These are phyloP conservation scores for Drepana arcuata DNA, from an alignment of 1,140 invertebrate species.

Conservation along the genomic window DNA sequence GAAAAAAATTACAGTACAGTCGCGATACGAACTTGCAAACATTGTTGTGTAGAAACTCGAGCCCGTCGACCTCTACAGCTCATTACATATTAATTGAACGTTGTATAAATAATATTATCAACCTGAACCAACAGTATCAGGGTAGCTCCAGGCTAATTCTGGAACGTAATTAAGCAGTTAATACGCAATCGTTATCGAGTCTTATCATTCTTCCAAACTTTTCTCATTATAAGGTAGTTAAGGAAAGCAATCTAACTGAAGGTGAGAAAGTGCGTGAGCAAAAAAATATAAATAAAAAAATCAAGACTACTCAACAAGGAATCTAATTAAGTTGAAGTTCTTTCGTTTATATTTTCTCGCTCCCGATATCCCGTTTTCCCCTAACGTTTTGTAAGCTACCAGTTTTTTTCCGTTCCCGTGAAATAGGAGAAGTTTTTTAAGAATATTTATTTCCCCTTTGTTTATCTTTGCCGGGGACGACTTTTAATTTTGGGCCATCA, in stretches of 20 bases:
- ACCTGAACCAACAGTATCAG: not conserved
- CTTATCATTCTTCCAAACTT: too few relatives aligned
- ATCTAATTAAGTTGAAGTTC: constrained; percentile 22
- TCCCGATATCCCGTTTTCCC: constrained; percentile 8
- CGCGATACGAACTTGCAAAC: too few relatives aligned
- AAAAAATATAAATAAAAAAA: constrained; percentile 12
- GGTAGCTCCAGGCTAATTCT: not conserved
- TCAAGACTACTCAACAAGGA: constrained; percentile 16
- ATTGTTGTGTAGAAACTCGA: too few relatives aligned
- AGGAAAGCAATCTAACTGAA: constrained; percentile 16
- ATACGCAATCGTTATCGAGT: too few relatives aligned
- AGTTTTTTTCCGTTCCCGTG: not conserved
- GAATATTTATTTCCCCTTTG: constrained; percentile 2
- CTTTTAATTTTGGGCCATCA: too few relatives aligned
- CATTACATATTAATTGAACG: not conserved
- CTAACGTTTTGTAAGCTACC: not conserved
- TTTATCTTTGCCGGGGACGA: too few relatives aligned
- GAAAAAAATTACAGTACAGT: too few relatives aligned
- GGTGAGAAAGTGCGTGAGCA: constrained; percentile 15
- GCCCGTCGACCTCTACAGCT: not conserved
- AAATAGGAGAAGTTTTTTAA: constrained; percentile 2
- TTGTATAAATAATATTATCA: too few relatives aligned
- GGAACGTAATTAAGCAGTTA: not conserved
- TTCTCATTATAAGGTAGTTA: constrained; percentile 25
- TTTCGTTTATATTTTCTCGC: constrained; percentile 13